Base-by-base conservation (phyloP, 2,888 invertebrate species). In the Bibio marci region DNA sequence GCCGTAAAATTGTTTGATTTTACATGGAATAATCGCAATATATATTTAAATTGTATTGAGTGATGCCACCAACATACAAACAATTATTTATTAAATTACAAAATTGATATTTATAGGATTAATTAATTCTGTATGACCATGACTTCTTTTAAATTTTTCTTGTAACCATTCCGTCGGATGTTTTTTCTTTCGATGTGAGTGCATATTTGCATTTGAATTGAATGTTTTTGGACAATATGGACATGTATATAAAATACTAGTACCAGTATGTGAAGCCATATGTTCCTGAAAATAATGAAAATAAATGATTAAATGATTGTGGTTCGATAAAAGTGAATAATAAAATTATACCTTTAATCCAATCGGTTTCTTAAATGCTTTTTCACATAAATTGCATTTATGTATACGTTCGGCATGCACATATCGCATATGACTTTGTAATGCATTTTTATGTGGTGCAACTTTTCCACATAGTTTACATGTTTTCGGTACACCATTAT, bases 121-220 rank as follows among this genome's bases (percentile, higher is more conserved):
- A n/a, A n/a, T n/a, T n/a, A n/a, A n/a, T n/a, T n/a, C n/a, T n/a
- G n/a, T n/a, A n/a, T n/a, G n/a, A n/a, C n/a, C n/a, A n/a, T n/a
- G n/a, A 6, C 8, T 22, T 6, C 22, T 4, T 22, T 22, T 22
- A 22, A 6, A 22, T 35, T 57, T 49, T 15, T 51, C 50, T 41
- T 52, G 52, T 38, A 53, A 57, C 43, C 56, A 61, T 48, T 61
- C 57, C 27, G 50, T 48, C 18, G 57, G 54, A 51, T 62, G 62
- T 18, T 52, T 49, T 39, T 59, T 59, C 40, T 59, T 59, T 33
- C 58, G 52, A 46, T 62, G 62, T 2, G 59, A 54, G 44, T 62
- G 59, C 54, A 59, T 57, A 43, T 62, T 62, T 3, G 58, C 59
- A 49, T 57, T 58, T 7, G 61, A 60, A 41, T 60, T 62, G 43